Base-by-base conservation (phyloP, 2,797 vertebrate species). In the Anableps anableps region DNA sequence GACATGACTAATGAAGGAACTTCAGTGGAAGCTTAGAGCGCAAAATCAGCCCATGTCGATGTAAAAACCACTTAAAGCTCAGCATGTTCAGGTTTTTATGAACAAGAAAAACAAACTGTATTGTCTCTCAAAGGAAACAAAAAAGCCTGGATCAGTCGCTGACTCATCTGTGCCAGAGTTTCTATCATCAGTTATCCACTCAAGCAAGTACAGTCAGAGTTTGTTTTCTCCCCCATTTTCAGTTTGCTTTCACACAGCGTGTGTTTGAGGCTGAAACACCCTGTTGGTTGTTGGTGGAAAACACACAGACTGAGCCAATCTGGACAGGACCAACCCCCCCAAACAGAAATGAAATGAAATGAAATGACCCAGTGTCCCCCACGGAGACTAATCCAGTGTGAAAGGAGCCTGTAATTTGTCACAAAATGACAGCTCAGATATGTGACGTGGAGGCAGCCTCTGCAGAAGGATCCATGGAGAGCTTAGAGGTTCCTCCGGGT, bases 321-420 rank as follows among this genome's bases (percentile, higher is more conserved):
- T 1, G 23, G 47, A 64, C 21, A 10, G 71, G 86, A 78, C 75
- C 80, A 84, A 45, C 47, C 43, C 68, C 41, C 26, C 10, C 36
- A 23, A 14, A 62, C 29, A 62, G 31, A 62, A 31, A 34, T 50
- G 76, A 88, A 83, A 80, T 73, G 31, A 62, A 31, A 34, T 50
- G 76, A 88, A 83, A 80, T 73, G 1, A 83, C 41, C 80, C 47
- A 78, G 55, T 47, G 68, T 62, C 66, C 34, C 50, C 72, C 36
- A 3, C 31, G 53, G 80, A 81, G 50, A 68, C 76, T 72, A 80
- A 84, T 79, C 81, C 83, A 1, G 4, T 84, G 48, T 85, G 84
- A 83, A 84, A 60, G 80, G 64, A 79, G 74, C 10, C 86, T 16
- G 83, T 48, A 64, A 72, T 45, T 66, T 74, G 77, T 78, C 58